Conservation (phyloP, 2,888 invertebrate species). For the Daptonema setosum region DNA sequence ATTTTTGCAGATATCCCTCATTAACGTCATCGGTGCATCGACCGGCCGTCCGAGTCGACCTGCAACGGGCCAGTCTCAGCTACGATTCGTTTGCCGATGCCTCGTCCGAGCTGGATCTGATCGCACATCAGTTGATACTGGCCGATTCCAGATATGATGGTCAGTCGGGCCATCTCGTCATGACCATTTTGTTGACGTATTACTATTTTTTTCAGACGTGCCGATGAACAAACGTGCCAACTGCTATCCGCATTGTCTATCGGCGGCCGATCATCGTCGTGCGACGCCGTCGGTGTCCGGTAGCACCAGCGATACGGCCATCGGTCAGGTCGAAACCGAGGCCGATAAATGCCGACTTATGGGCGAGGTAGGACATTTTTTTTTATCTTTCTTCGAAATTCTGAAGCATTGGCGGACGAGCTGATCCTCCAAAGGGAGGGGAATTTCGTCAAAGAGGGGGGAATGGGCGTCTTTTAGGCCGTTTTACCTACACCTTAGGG, state of each 20-base stretch:
- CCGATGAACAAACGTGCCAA: constrained; percentile 52
- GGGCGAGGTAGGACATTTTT: no score
- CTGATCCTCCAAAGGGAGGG: no score
- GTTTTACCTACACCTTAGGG: no score
- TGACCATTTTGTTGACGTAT: neutral
- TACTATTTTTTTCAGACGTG: constrained; percentile 28
- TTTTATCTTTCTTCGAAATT: no score
- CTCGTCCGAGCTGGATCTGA: constrained; percentile 32
- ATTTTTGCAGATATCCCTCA: neutral
- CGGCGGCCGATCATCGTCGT: neutral
- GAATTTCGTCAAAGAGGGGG: no score
- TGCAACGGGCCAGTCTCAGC: constrained; percentile 28
- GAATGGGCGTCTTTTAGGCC: no score
- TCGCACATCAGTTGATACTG: constrained; percentile 31
- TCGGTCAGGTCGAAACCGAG: no score
- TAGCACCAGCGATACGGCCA: no score
- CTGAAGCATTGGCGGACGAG: no score
- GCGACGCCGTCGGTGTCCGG: no score
- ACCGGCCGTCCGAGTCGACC: constrained; percentile 29
- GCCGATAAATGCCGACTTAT: no score
- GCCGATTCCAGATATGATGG: constrained; percentile 29
- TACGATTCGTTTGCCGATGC: constrained; percentile 32
- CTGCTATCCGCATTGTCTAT: constrained; percentile 46
- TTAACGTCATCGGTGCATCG: no score
- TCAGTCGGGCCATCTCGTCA: constrained; percentile 6